Conservation (phyloP, 1,140 invertebrate species). For the Micrasema minimum region DNA sequence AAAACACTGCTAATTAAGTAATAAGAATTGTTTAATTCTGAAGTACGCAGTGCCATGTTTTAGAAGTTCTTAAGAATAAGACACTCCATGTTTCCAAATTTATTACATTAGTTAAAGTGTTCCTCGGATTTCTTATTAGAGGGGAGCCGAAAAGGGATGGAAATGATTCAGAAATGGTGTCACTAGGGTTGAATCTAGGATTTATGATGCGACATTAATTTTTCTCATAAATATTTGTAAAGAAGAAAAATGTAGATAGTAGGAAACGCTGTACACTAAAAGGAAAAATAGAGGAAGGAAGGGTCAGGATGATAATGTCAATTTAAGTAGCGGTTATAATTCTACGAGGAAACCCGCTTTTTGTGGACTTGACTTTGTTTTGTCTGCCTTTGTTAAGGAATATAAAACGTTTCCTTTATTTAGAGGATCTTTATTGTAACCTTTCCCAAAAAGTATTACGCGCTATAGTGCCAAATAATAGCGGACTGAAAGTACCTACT, state of each 20-base stretch:
- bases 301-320: constrained; percentile 28
- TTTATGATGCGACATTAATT: constrained; percentile 30
- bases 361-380: constrained; percentile 24
- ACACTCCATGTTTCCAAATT: constrained; percentile 42
- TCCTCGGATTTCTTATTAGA: not conserved
- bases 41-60: not conserved
- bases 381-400: constrained; percentile 11
- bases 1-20: constrained; percentile 46
- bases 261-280: not conserved
- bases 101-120: constrained; percentile 14
- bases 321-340: constrained; percentile 30
- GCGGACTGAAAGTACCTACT: too few relatives aligned
- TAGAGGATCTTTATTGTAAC: not conserved
- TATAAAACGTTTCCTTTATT: constrained; percentile 7
- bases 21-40: constrained; percentile 50
- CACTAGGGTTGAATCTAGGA: not conserved
- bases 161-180: constrained; percentile 12
- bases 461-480: too few relatives aligned
- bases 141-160: not conserved
- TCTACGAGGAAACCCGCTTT: constrained; percentile 11
- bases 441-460: not conserved
- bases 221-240: constrained; percentile 33
- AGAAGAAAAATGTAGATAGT: constrained; percentile 15
- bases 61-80: not conserved
- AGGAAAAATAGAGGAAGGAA: constrained; percentile 3